These are phyloP conservation scores for Pterobdella sp. DNA, from an alignment of 2,888 invertebrate genomes.

Conservation along the genomic window DNA sequence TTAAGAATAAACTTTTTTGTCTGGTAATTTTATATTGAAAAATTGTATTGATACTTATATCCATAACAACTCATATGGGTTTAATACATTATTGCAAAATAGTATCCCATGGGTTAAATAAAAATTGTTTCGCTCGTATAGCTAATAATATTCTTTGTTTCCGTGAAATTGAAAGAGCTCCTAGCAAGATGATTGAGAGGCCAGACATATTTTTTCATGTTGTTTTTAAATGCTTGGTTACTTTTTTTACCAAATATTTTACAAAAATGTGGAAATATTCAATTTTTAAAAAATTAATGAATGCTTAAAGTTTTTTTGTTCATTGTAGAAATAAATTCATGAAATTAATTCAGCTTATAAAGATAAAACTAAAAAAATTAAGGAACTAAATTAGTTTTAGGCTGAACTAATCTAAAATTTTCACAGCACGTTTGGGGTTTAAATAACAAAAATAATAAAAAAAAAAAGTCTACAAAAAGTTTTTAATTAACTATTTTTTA, in stretches of 20 bases:
- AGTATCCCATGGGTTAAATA: not conserved
- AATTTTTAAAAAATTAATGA: not conserved
- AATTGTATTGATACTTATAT: constrained; percentile 7
- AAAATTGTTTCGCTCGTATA: constrained; percentile 11
- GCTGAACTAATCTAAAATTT: constrained; percentile 14
- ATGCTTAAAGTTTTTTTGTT: not conserved
- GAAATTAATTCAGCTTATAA: not conserved
- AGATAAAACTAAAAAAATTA: not conserved
- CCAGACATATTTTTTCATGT: no score
- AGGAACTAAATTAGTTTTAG: not conserved
- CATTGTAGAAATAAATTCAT: not conserved
- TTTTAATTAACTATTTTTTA: not conserved
- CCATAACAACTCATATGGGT: constrained; percentile 10
- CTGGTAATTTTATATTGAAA: not conserved
- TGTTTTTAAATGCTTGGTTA: not conserved
- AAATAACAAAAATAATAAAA: not conserved
- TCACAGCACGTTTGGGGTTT: constrained; percentile 9
- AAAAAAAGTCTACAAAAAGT: not conserved
- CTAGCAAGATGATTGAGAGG: constrained; percentile 1
- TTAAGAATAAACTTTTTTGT: not conserved
- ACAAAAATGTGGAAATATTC: not conserved
- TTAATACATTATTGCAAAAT: constrained; percentile 7
- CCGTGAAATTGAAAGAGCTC: constrained; percentile 16
- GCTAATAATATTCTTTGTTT: constrained; percentile 10
- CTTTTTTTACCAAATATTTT: not conserved